These are phyloP conservation scores for Siniperca scherzeri DNA, from an alignment of 2,797 vertebrate genomes.

Conservation along the genomic window DNA sequence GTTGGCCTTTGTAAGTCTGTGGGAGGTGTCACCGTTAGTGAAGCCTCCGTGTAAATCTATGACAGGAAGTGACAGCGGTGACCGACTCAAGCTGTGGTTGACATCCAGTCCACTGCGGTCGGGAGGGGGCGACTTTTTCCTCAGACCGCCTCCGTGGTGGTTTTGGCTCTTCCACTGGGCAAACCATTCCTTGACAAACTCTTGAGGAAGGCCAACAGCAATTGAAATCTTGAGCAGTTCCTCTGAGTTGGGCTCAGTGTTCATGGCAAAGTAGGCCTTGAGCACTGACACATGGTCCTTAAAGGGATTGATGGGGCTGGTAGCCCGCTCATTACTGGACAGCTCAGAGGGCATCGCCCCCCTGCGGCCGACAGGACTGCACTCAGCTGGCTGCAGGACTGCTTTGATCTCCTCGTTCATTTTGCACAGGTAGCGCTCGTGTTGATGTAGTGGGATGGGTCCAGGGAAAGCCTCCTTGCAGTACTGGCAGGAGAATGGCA, in stretches of 20 bases:
- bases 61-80: constrained; percentile 85
- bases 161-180: constrained; percentile 94
- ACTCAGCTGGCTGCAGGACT: constrained; percentile 93
- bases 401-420: constrained; percentile 99
- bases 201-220: constrained; percentile 96
- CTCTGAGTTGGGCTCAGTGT: constrained; percentile 96
- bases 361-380: constrained; percentile 85
- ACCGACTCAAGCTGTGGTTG: constrained; percentile 87
- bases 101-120: constrained; percentile 87
- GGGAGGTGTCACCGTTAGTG: constrained; percentile 90
- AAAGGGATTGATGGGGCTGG: constrained; percentile 91
- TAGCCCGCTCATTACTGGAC: constrained; percentile 89
- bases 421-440: constrained; percentile 97
- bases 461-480: constrained; percentile 96
- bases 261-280: constrained; percentile 96
- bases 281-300: constrained; percentile 97
- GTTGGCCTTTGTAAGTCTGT: constrained; percentile 92
- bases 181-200: constrained; percentile 98
- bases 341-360: constrained; percentile 87
- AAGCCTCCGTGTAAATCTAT: constrained; percentile 82
- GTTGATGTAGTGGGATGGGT: constrained; percentile 97
- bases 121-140: constrained; percentile 88
- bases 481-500: constrained; percentile 95
- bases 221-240: constrained; percentile 98
- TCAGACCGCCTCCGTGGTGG: constrained; percentile 78